phyloP scores from a whole-genome alignment of 2,888 invertebrate genomes.

The Drosophila mayaguana region DNA sequence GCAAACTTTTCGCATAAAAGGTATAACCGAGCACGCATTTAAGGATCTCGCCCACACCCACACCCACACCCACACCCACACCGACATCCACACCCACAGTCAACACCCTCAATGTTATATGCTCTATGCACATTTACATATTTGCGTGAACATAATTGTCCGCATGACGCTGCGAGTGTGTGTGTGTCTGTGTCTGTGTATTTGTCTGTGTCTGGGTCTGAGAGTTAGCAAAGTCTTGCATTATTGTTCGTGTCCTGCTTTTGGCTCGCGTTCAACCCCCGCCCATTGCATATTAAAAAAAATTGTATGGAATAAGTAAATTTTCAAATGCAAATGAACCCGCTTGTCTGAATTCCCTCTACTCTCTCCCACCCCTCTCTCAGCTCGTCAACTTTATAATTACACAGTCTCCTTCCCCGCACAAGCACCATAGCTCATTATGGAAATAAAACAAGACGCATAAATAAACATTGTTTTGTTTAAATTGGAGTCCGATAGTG shows the following conservation, averaged over 20 bases:
- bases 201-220: conserved; percentile 11
- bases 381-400: conserved; percentile 33
- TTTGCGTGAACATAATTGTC: conserved; percentile 66
- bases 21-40: conserved; percentile 43
- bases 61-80: conserved; percentile 18
- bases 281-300: neutral
- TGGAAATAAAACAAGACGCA: conserved; percentile 27
- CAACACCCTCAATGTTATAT: conserved; percentile 1
- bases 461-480: conserved; percentile 33
- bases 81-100: neutral
- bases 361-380: neutral
- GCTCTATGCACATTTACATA: conserved; percentile 50
- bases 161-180: conserved; percentile 30
- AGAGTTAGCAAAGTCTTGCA: conserved; percentile 48
- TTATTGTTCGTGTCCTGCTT: conserved; percentile 31
- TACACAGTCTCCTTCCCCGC: conserved; percentile 35
- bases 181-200: conserved; percentile 4
- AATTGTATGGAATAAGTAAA: conserved; percentile 42
- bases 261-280: neutral
- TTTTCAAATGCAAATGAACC: conserved; percentile 65
- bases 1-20: conserved; percentile 68
- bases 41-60: conserved; percentile 29
- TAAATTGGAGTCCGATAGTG: conserved; percentile 35
- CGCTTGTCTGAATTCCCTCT: conserved; percentile 50
- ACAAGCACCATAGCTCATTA: conserved; percentile 36